Base-by-base conservation (phyloP, 2,888 invertebrate genomes). In the Onthophagus sagittarius region DNA sequence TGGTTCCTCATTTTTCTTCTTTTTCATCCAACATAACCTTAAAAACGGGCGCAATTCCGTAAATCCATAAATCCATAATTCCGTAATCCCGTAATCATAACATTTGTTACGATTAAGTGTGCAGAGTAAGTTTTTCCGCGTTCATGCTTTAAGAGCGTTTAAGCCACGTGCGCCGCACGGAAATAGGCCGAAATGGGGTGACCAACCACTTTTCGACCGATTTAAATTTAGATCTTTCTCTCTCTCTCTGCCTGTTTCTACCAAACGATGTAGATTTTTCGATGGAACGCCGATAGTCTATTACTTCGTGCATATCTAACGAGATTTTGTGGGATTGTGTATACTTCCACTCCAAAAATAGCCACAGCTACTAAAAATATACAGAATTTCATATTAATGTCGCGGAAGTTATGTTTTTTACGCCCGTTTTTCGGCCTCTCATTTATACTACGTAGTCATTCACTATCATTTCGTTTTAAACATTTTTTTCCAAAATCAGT, bases 281-380 rank as follows among this genome's bases (percentile, higher is more conserved):
- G 14, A 53, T 23, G 71, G 23, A 71, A 71, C 67, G n/a, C n/a
- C 31, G 23, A 71, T 62, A 71, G 39, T 23, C 31, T 62, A 62
- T 15, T 53, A 62, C 39, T 53, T n/a, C 67, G 67, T 32, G 32
- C 67, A 73, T 72, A 71, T 74, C 72, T 76, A 75, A 31, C 75
- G 78, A 78, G 76, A 79, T 77, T 77, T 80, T 77, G 76, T 79
- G 75, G 78, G 78, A 78, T 79, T 80, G 79, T 80, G 76, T 79
- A 80, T 77, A 77, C 79, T 79, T 79, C 79, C 78, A 78, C 78
- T 77, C 79, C 79, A 75, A 77, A 80, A 80, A 80, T 80, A 80
- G 80, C 77, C 77, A 77, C 75, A 79, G 80, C 77, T 75, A 77
- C 80, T 79, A 80, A 79, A 80, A 79, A 79, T 80, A 79, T 78